Base-by-base conservation (phyloP, 2,888 invertebrate species). In the Nesidiocoris tenuis region DNA sequence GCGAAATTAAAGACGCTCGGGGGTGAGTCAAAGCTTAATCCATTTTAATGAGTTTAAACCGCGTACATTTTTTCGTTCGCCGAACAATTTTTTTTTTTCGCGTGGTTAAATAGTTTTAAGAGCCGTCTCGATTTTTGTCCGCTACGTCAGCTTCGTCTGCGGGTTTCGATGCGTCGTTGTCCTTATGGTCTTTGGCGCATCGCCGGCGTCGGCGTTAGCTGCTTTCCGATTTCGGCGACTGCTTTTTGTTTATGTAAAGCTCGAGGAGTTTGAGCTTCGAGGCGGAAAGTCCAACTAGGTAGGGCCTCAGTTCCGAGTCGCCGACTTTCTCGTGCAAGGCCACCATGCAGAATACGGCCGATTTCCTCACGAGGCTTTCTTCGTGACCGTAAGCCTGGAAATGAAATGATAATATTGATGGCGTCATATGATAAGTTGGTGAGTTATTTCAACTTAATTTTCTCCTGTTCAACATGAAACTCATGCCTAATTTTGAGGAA, bases 321-420 rank as follows among this genome's bases (percentile, higher is more conserved):
- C 97, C 97, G 7, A 96, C 90, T 57, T 91, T 91, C 82, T 92
- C 89, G 82, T 98, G 94, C 81, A 98, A 89, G 64, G 95, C 94
- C 2, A 98, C 98, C 90, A 98, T 95, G 82, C 97, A 97, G 86
- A 98, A 97, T 18, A 98, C 96, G 12, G 96, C 94, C 80, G 96
- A 95, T 84, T 98, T 98, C 66, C 98, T 89, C 23, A 98, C 95
- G 79, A 94, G 91, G 74, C 95, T 96, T 84, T 96, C 95, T 74
- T 88, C 87, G 83, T 96, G 94, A 83, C 98, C 96, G 74, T 96
- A 95, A 79, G 95, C 89, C 91, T 96, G 85, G 18, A 83, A 83
- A 81, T 75, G 80, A 78, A 68, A 77, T 77, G 74, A 68, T 19
- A 63, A 55, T 25, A n/a, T n/a, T n/a, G n/a, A n/a, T n/a, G n/a